Conservation (phyloP, 2,888 invertebrate genomes). For the Stenoptilia bipunctidactyla region DNA sequence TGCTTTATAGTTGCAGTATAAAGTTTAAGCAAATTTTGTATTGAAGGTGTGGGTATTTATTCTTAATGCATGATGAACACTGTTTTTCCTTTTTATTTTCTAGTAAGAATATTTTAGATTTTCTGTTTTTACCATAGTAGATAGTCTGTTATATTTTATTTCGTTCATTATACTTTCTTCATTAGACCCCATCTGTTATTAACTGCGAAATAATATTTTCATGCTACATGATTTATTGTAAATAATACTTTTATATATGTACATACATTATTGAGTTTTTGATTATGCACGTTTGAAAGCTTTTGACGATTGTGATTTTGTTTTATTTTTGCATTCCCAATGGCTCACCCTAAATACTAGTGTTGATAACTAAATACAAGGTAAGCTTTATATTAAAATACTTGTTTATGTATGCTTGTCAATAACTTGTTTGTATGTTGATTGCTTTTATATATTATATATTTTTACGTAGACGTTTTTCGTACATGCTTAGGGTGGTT, state of each 20-base stretch:
- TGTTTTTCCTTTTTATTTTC: background rate
- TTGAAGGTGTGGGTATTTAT: background rate
- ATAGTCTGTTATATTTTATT: too few relatives aligned
- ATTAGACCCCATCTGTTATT: too few relatives aligned
- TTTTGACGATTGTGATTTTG: conserved; percentile 70
- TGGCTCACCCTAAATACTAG: conserved; percentile 26
- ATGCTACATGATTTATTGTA: too few relatives aligned
- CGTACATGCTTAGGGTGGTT: conserved; percentile 14
- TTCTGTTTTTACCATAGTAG: too few relatives aligned
- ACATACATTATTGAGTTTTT: conserved; percentile 9
- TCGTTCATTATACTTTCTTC: too few relatives aligned
- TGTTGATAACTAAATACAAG: background rate
- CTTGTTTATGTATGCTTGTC: background rate
- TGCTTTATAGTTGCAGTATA: too few relatives aligned
- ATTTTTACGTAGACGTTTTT: conserved; percentile 3
- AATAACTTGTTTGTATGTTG: background rate
- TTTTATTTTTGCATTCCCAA: conserved; percentile 46
- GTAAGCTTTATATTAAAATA: background rate
- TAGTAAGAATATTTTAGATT: too few relatives aligned
- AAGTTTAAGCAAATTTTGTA: too few relatives aligned
- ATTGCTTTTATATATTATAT: background rate
- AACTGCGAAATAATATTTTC: too few relatives aligned
- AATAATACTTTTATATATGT: too few relatives aligned
- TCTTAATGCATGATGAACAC: background rate
- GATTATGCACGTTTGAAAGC: conserved; percentile 67